phyloP scores from a whole-genome alignment of 2,888 invertebrate species.

The Frankliniella fusca region DNA sequence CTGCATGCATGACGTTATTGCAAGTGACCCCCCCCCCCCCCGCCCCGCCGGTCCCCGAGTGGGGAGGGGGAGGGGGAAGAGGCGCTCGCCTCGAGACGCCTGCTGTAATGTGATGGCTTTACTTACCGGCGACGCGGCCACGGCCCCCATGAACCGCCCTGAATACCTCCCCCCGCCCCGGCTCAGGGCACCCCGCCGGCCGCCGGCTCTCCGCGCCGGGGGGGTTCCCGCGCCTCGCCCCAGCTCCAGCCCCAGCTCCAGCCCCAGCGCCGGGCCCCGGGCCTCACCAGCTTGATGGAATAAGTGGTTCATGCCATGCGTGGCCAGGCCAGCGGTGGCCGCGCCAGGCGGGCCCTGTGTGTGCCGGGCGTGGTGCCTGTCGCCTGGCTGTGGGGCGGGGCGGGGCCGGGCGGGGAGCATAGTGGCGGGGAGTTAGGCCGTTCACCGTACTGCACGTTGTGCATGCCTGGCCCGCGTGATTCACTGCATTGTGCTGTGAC shows the following conservation, averaged over 20 bases:
- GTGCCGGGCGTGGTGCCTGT: neutral
- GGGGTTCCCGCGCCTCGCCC: neutral
- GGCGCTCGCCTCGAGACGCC: too few species aligned
- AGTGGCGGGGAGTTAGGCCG: neutral
- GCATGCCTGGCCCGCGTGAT: neutral
- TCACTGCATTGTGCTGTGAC: neutral
- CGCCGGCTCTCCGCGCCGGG: neutral
- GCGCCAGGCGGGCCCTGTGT: neutral
- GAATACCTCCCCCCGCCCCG: too few species aligned
- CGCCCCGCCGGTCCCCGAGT: too few species aligned
- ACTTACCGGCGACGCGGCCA: too few species aligned
- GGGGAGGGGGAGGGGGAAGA: too few species aligned
- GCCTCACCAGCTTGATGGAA: conserved; percentile 3
- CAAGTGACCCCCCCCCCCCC: too few species aligned
- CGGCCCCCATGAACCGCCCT: too few species aligned
- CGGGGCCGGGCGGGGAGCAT: too few species aligned
- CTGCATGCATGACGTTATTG: too few species aligned
- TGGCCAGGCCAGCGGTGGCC: neutral
- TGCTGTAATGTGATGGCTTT: too few species aligned
- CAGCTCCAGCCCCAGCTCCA: neutral
- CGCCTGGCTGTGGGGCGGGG: neutral
- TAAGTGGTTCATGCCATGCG: conserved; percentile 11
- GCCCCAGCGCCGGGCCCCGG: neutral
- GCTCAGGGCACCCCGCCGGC: neutral
- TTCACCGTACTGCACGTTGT: neutral